Evolutionary conservation across 2,888 invertebrate genomes (phyloP), one percentile per base, ranked within the genome.

Genomic region (Xanthostigma xanthostigma): DNA sequence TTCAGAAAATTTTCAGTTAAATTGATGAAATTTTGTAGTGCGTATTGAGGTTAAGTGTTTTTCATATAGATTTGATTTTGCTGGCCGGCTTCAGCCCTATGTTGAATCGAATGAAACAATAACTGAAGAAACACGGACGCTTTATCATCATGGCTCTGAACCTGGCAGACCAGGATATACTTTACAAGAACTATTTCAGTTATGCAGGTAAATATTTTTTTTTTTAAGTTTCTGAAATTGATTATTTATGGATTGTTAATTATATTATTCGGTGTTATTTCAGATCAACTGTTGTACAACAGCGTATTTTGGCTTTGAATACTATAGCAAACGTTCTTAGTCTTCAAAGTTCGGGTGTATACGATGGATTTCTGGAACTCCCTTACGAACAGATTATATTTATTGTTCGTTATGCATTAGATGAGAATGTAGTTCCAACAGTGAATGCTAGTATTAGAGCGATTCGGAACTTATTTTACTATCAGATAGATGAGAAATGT

Each of bases 91-190:
- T 1, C 62, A 89, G 46, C 86, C 89, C 0, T 89, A 80, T 56
- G 71, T 77, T 41, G 78, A 80, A 66, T 68, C 67, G 53, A 76
- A 72, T 45, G 59, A 72, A 49, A 71, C 72, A 0, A 76, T 79
- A 57, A 67, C 75, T 27, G 73, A 75, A 49, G 72, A 71, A 44
- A 75, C 76, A 53, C 63, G 76, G 33, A 82, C 79, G 39, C 71
- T 96, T 12, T 92, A 91, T 65, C 88, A 95, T 64, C 96, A 96
- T 66, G 94, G 94, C 0, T 86, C 90, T 54, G 95, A 96, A 64
- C 85, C 92, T 8, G 84, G 83, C 52, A 73, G 91, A 51, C 88
- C 95, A 2, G 95, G 95, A 0, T 96, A 95, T 64, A 82, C 91
- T 0, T 64, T 96, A 10, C 85, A 86, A 55, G 96, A 96, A 67